Evolutionary conservation across 2,888 invertebrate genomes (phyloP), one percentile per base, ranked within the genome.

Genomic region (Leptopterna dolabrata): DNA sequence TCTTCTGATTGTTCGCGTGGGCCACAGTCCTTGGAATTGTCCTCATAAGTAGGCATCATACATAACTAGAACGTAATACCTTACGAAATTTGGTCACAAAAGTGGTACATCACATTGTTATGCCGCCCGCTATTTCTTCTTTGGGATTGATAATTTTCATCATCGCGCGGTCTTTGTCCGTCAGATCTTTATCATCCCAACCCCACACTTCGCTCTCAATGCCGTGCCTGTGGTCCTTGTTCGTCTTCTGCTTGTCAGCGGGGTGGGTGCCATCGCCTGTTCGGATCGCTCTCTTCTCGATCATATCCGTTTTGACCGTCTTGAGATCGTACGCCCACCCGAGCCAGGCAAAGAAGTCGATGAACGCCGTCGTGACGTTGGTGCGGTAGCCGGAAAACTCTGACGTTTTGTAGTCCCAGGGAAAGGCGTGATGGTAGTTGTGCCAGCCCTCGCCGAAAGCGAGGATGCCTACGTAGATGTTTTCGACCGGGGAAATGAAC

Each of bases 361-460:
- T 93, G 90, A 93, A 92, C 14, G 88, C 90, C 14, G 90, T 90
- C 55, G 90, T 90, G 1, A 90, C 27, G 87, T 91, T 91, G 14
- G 93, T 93, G n/a, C 93, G 92, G 91, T 95, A 95, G 90, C 94
- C 93, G 80, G 95, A 95, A 36, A 95, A 92, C 91, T 95, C 95
- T 29, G 95, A 95, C 90, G 95, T 95, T 90, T 95, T 95, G 93
- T 95, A 95, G 91, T 95, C 95, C 95, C 96, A 96, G 0, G 97
- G 97, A 92, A 97, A 97, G 27, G 95, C 95, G 92, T 97, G 97
- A 90, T 97, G 97, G 91, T 96, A 97, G 92, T 97, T 97, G 92
- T 97, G 97, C 95, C 96, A 97, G 14, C 97, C 97, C 91, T 96
- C 96, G 27, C 96, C 96, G 76, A 95, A 93, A 0, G 96, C 95